Evolutionary conservation across 2,888 invertebrate species (phyloP).

Genomic region (Papilio protenor): DNA sequence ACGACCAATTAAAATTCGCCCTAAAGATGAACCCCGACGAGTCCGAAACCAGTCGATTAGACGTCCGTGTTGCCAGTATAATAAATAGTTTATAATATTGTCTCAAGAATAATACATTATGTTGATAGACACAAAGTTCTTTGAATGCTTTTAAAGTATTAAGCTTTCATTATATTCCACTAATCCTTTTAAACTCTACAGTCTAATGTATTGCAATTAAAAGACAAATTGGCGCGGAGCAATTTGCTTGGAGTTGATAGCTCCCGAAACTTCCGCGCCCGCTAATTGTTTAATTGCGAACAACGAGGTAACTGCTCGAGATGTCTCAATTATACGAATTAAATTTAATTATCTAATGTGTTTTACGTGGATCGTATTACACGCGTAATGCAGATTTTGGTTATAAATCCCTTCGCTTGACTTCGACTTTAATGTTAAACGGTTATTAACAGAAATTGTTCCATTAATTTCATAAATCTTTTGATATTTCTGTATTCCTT

Average conservation of each 20-base stretch:
- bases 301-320: conserved; percentile 9
- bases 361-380: conserved; percentile 7
- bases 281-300: conserved; percentile 34
- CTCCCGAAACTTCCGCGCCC: conserved; percentile 26
- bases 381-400: background rate
- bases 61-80: no score
- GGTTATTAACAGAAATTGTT: background rate
- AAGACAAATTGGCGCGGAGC: conserved; percentile 30
- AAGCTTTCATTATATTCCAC: background rate
- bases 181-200: conserved; percentile 10
- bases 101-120: background rate
- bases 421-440: background rate
- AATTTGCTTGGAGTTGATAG: conserved; percentile 26
- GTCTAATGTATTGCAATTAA: conserved; percentile 33
- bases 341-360: conserved; percentile 2
- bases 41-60: no score
- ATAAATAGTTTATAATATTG: no score
- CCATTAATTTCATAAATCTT: background rate
- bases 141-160: background rate
- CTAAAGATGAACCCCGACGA: no score
- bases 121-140: background rate
- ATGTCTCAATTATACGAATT: conserved; percentile 35
- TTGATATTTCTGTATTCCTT: background rate
- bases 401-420: background rate
- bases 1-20: no score